Evolutionary conservation across 2,113 vertebrate genomes (phyloP).

Genomic region (Saccopteryx bilineata): DNA sequence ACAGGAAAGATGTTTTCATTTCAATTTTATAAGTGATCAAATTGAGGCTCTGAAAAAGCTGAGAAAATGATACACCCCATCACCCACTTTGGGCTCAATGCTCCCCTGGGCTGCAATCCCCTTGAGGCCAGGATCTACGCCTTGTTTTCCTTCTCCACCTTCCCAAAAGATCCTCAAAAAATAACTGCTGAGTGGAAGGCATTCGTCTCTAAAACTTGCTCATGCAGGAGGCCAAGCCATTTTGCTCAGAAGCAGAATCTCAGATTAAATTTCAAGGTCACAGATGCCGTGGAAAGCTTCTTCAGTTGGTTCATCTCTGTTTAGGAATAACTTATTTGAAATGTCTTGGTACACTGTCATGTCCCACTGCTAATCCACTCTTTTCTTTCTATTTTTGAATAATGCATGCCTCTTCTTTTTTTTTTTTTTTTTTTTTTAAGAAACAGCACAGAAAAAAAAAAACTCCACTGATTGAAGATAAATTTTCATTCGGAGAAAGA

Average conservation of each 20-base stretch:
- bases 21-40: slow-evolving; percentile 32
- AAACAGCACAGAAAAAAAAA: slow-evolving; percentile 32
- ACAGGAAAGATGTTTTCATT: background rate
- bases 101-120: background rate
- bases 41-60: background rate
- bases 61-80: background rate
- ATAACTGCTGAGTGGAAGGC: background rate
- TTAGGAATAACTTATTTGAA: slow-evolving; percentile 70
- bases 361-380: slow-evolving; percentile 60
- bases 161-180: background rate
- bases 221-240: background rate
- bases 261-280: slow-evolving; percentile 68
- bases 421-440: slow-evolving; percentile 53
- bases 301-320: background rate
- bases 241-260: slow-evolving; percentile 49
- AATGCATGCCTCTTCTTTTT: slow-evolving; percentile 53
- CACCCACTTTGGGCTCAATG: background rate
- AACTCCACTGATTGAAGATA: slow-evolving; percentile 62
- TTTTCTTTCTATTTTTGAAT: slow-evolving; percentile 75
- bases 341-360: slow-evolving; percentile 20
- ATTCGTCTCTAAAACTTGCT: background rate
- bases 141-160: slow-evolving; percentile 8
- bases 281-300: slow-evolving; percentile 13
- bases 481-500: slow-evolving; percentile 74
- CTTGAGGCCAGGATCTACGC: background rate